A percentile compares a stretch with the other conserved stretches of the same genome.
Evolutionary conservation across 2,888 invertebrate genomes (phyloP).

Genomic region (Macaria notata): DNA sequence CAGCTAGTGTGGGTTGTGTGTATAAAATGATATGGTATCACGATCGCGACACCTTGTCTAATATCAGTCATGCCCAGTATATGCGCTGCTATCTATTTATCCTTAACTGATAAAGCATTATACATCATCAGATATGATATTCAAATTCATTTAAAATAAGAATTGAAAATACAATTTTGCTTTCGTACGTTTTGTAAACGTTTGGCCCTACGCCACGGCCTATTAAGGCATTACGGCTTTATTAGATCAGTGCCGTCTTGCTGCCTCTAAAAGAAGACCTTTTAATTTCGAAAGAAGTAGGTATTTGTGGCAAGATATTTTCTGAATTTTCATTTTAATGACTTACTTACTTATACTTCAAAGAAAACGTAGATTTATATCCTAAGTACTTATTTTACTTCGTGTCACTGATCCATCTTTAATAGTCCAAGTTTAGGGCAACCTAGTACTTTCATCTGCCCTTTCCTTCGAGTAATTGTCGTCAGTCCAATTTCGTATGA

Average conservation of each 20-base stretch:
- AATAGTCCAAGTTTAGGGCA: too few species aligned
- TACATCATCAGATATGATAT: constrained; percentile 3
- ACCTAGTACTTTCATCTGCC: too few species aligned
- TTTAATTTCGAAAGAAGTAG: too few species aligned
- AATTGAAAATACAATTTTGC: background rate
- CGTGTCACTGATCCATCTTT: too few species aligned
- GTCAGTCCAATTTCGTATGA: constrained; percentile 4
- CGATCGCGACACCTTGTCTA: constrained; percentile 4
- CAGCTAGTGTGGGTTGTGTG: constrained; percentile 3
- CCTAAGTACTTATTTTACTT: too few species aligned
- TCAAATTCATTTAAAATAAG: constrained; percentile 10
- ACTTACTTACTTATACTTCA: too few species aligned
- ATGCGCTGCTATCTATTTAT: constrained; percentile 8
- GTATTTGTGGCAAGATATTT: background rate
- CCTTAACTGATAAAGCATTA: constrained; percentile 13
- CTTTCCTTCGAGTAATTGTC: too few species aligned
- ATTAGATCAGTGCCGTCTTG: background rate
- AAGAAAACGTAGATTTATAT: too few species aligned
- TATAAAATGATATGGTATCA: constrained; percentile 13
- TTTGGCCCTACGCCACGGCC: background rate
- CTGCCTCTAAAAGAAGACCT: background rate
- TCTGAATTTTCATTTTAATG: too few species aligned
- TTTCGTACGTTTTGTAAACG: background rate
- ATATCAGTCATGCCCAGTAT: constrained; percentile 10
- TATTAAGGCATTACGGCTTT: background rate